Conservation (phyloP, 2,113 vertebrate species). For the Cinclus cinclus region DNA sequence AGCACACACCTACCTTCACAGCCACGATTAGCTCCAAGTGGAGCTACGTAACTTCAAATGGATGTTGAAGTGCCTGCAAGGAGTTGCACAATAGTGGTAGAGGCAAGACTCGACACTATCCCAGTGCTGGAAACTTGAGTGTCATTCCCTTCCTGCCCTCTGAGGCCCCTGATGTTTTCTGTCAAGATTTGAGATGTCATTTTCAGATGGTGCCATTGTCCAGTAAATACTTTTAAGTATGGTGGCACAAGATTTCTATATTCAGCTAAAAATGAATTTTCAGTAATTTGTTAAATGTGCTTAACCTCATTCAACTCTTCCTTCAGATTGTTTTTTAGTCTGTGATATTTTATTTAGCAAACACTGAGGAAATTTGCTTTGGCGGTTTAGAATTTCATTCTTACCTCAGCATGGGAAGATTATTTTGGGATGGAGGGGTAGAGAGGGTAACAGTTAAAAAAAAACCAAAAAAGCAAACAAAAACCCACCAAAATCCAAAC, state of each 20-base stretch:
- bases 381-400: background rate
- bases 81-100: background rate
- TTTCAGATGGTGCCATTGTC: constrained; percentile 15
- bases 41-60: background rate
- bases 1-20: background rate
- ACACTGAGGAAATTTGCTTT: background rate
- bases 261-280: background rate
- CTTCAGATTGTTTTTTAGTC: background rate
- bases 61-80: constrained; percentile 4
- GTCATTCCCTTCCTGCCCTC: background rate
- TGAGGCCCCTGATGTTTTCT: background rate
- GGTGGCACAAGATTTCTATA: constrained; percentile 11
- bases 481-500: background rate
- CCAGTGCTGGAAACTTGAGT: background rate
- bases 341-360: background rate
- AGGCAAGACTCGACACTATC: background rate
- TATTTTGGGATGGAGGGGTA: background rate
- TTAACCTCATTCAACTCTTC: background rate
- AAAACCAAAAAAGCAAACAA: background rate
- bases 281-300: constrained; percentile 21
- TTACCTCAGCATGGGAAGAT: background rate
- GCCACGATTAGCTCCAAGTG: background rate
- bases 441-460: background rate
- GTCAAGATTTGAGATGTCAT: background rate
- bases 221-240: constrained; percentile 27